Evolutionary conservation across 2,797 vertebrate genomes (phyloP).

Genomic region (Dermochelys coriacea): DNA sequence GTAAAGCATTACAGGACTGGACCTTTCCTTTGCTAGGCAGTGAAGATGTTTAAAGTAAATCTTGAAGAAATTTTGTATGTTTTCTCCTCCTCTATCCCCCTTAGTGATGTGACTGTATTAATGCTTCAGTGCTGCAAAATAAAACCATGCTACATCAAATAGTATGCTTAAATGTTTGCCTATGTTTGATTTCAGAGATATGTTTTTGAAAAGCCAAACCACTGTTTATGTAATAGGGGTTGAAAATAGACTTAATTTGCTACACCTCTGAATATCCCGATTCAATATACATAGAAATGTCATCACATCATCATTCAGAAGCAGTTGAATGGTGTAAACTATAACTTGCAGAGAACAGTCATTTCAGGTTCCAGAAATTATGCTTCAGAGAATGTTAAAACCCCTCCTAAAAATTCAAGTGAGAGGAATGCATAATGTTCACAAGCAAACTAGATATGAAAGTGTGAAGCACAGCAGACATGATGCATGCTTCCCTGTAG

Average conservation of each 20-base stretch:
- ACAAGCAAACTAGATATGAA: not conserved
- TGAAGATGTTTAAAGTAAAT: not conserved
- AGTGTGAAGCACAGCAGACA: not conserved
- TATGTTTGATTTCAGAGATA: not conserved
- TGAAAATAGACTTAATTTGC: not conserved
- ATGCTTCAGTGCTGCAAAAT: not conserved
- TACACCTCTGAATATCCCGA: not conserved
- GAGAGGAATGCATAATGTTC: not conserved
- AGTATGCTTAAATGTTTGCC: not conserved
- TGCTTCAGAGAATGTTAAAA: not conserved
- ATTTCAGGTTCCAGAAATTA: not conserved
- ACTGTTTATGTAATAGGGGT: not conserved
- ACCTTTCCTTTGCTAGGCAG: not conserved
- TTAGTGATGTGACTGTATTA: not conserved
- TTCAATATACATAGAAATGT: not conserved
- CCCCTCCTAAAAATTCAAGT: not conserved
- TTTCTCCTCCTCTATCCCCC: not conserved
- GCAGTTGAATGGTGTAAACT: not conserved
- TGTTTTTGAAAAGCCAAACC: not conserved
- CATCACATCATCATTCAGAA: accelerated
- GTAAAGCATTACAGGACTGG: not conserved
- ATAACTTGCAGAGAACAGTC: not conserved
- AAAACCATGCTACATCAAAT: not conserved
- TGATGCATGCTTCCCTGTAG: not conserved
- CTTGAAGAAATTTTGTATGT: not conserved